Base-by-base conservation (phyloP, 2,888 invertebrate species). In the Stratiomys singularior region DNA sequence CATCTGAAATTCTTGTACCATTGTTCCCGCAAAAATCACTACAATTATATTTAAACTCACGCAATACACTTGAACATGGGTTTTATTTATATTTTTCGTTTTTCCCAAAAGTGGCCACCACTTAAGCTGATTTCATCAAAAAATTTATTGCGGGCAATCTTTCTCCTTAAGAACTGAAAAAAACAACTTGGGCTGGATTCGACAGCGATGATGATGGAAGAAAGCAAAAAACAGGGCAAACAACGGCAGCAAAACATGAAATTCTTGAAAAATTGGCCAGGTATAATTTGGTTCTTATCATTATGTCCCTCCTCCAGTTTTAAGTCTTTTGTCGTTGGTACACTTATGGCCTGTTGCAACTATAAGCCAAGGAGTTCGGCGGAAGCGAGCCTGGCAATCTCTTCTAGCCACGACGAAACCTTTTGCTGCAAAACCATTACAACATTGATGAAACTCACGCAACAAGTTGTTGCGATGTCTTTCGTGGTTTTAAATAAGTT, bases 251-350 rank as follows among this genome's bases (percentile, higher is more conserved):
- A 47, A 18, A 23, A 28, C 15, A 47, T 52, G 47, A 47, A 69
- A 69, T 69, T 69, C 69, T 27, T 69, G 69, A 69, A 69, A 69
- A 69, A 69, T 69, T 69, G 69, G 47, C 2, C 46, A 69, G 69
- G n/a, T 25, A 69, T 46, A 69, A 69, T 69, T 69, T 47, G 11
- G 47, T 21, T 25, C 60, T 25, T 37, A 37, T 18, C 66, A 66
- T 37, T 18, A 66, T 27, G 15, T 37, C 66, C 21, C 1, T 66
- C n/a, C 15, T 2, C 15, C 52, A 52, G 15, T 52, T 52, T 52
- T 52, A 37, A 37, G 37, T 3, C 9, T 37, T 37, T 37, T 5
- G 37, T 37, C 37, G 9, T n/a, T n/a, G n/a, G n/a, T n/a, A n/a
- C n/a, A n/a, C n/a, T n/a, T n/a, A 37, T 37, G 37, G 5, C 37